Evolutionary conservation across 1,140 invertebrate genomes (phyloP).

Genomic region (Tribolium castaneum): DNA sequence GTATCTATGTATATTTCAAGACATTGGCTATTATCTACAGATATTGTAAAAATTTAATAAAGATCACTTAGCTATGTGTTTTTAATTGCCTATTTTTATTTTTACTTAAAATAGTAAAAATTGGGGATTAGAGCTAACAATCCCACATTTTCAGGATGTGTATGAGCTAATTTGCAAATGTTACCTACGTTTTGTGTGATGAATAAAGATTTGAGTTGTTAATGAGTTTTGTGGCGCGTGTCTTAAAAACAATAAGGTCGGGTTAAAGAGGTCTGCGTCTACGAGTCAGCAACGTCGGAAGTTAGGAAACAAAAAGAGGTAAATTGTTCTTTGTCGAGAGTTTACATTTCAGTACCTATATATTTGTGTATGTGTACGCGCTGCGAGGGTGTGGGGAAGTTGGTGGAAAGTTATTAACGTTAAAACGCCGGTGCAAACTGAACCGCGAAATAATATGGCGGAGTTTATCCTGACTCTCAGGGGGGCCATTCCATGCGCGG

Average conservation of each 20-base stretch:
- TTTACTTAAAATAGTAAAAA: no score
- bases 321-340: slow-evolving; percentile 48
- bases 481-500: slow-evolving; percentile 59
- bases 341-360: slow-evolving; percentile 48
- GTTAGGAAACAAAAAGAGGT: slow-evolving; percentile 42
- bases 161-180: no score
- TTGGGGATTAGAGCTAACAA: no score
- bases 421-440: slow-evolving; percentile 58
- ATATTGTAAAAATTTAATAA: no score
- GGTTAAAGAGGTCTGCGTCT: slow-evolving; percentile 10
- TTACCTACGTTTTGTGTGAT: no score
- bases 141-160: no score
- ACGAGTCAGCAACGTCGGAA: slow-evolving; percentile 2
- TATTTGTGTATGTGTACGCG: neutral
- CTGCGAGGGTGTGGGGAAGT: slow-evolving; percentile 39
- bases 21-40: no score
- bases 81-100: no score
- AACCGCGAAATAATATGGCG: slow-evolving; percentile 55
- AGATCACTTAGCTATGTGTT: no score
- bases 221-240: neutral
- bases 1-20: no score
- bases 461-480: slow-evolving; percentile 55
- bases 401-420: slow-evolving; percentile 59
- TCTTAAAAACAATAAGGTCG: neutral
- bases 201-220: neutral